Evolutionary conservation across 2,797 vertebrate species (phyloP), one percentile per base, ranked within the genome.

Genomic region (Coranthus polyacanthus): DNA sequence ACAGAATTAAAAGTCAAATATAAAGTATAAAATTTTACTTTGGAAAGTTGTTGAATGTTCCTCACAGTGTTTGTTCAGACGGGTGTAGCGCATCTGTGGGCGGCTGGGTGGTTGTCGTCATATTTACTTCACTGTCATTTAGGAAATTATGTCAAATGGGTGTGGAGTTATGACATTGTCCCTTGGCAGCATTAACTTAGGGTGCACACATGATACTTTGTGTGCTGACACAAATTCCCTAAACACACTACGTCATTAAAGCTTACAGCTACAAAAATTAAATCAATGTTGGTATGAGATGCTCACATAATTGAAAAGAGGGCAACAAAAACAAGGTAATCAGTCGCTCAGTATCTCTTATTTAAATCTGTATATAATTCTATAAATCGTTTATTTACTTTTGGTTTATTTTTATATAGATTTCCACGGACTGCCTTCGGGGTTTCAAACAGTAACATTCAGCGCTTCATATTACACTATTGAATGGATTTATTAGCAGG

Each of bases 141-240:
- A 74, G 78, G 78, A 89, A 78, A 83, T 87, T 10, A 91, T 85
- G 85, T 90, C 79, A 90, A n/a, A 54, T 44, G 78, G 85, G 79
- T 74, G 86, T 88, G 79, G 66, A 56, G 51, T 69, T 66, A 53
- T 73, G 50, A 65, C 21, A 45, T 10, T 12, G 54, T 79, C 61
- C 41, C 52, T 59, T 84, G 80, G 75, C 83, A 79, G 72, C 36
- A 55, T 67, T 22, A 66, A 26, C 34, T 57, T 42, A 61, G 43
- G 44, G 32, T 64, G 29, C 13, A 61, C 50, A 70, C 34, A 42
- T 39, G 8, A 63, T 44, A 44, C 16, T 54, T 58, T 54, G 22
- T 42, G 26, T 60, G 34, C 5, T 43, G 41, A 53, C 49, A 43
- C n/a, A 56, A 62, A 66, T 29, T 53, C 38, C 46, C 58, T 10